Conservation (phyloP, 2,113 vertebrate genomes). For the Gobius niger region DNA sequence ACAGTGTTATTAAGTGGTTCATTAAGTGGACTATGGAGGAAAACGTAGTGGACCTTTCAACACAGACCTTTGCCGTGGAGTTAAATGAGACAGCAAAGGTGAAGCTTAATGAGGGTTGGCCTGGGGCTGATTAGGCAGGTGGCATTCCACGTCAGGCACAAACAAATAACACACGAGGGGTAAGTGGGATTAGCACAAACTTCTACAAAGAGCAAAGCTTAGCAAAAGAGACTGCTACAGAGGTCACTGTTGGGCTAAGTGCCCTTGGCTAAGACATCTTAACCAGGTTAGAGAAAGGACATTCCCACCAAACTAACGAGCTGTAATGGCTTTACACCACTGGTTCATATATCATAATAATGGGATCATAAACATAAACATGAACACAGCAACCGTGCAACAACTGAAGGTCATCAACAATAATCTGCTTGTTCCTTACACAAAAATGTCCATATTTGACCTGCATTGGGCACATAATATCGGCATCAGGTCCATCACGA, state of each 20-base stretch:
- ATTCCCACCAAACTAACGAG: constrained; percentile 40
- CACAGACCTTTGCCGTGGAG: background rate
- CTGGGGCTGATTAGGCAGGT: constrained; percentile 34
- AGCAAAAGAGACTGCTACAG: constrained; percentile 23
- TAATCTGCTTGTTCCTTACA: background rate
- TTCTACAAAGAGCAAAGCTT: constrained; percentile 22
- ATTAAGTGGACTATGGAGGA: background rate
- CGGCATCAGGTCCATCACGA: no score
- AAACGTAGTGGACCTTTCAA: constrained; percentile 1
- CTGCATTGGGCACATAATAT: no score
- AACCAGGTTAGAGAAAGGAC: constrained; percentile 50
- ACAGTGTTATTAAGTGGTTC: constrained; percentile 1
- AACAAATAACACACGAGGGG: constrained; percentile 17
- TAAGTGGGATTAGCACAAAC: constrained; percentile 14
- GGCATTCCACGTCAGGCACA: constrained; percentile 34
- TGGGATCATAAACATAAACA: background rate
- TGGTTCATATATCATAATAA: constrained; percentile 1
- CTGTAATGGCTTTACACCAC: background rate
- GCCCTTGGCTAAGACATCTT: constrained; percentile 30
- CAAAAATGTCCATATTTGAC: no score
- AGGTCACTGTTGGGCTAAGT: constrained; percentile 43
- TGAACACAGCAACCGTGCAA: background rate
- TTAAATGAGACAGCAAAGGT: constrained; percentile 19
- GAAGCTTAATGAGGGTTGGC: constrained; percentile 25
- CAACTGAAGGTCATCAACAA: background rate